A percentile compares a stretch with the other conserved stretches of the same genome.
Evolutionary conservation across 2,888 invertebrate species (phyloP).

Genomic region (Tuberolachnus salignus): DNA sequence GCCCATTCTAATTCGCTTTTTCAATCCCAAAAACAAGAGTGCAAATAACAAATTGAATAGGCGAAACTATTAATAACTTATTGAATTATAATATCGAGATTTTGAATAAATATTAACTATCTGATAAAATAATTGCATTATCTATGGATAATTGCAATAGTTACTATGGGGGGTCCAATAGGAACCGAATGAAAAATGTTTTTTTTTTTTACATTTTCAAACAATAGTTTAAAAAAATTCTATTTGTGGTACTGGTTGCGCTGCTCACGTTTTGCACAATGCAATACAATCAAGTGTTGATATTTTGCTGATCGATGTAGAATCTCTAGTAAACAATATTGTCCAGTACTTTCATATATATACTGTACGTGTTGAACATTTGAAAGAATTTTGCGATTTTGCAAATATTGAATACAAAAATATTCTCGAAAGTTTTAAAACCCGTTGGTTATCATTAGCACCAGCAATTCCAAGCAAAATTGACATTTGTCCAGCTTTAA

Average conservation of each 20-base stretch:
- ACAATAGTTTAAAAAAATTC: slow-evolving; percentile 55
- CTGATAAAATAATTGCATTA: slow-evolving; percentile 42
- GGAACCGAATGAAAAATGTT: slow-evolving; percentile 57
- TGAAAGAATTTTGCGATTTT: slow-evolving; percentile 61
- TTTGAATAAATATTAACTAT: slow-evolving; percentile 38
- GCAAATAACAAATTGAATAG: slow-evolving; percentile 41
- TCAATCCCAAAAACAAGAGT: slow-evolving; percentile 6
- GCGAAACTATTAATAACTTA: slow-evolving; percentile 39
- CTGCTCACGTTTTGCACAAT: slow-evolving; percentile 61
- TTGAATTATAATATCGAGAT: slow-evolving; percentile 24
- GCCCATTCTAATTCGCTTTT: slow-evolving; percentile 35
- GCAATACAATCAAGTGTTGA: slow-evolving; percentile 61
- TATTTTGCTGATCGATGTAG: slow-evolving; percentile 61
- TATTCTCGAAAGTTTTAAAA: slow-evolving; percentile 59
- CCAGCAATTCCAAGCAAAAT: slow-evolving; percentile 60
- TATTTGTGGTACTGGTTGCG: slow-evolving; percentile 60
- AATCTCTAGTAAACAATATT: slow-evolving; percentile 61
- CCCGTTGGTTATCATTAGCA: slow-evolving; percentile 53
- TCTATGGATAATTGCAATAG: slow-evolving; percentile 56
- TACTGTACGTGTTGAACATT: slow-evolving; percentile 60
- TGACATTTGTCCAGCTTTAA: slow-evolving; percentile 57
- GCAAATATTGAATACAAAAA: slow-evolving; percentile 60
- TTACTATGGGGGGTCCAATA: slow-evolving; percentile 50
- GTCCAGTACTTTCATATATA: slow-evolving; percentile 61
- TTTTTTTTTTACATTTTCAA: slow-evolving; percentile 58